Percentiles rank a stretch among this genome's conserved stretches.
phyloP scores from a whole-genome alignment of 2,888 invertebrate genomes.

The Cryptus armator region DNA sequence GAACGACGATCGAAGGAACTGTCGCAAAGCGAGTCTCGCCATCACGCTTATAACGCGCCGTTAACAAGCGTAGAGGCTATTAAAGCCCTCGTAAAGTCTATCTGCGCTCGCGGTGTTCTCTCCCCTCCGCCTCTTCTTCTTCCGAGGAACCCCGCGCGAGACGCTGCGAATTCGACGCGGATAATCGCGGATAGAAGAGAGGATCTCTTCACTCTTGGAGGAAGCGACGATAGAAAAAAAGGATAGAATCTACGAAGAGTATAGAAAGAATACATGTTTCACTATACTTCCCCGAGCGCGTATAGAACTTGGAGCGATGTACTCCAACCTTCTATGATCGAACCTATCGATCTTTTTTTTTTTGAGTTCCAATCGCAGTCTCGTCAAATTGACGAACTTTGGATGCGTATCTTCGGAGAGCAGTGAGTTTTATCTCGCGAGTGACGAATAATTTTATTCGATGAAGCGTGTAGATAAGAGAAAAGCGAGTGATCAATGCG shows the following conservation, averaged over 20 bases:
- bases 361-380: constrained; percentile 12
- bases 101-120: constrained; percentile 49
- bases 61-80: constrained; percentile 73
- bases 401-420: neutral
- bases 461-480: constrained; percentile 35
- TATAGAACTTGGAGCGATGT: neutral
- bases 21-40: constrained; percentile 70
- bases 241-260: constrained; percentile 15
- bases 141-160: constrained; percentile 31
- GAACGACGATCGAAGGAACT: constrained; percentile 71
- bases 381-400: constrained; percentile 16
- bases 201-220: constrained; percentile 49
- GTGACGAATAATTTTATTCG: constrained; percentile 43
- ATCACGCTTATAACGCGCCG: constrained; percentile 71
- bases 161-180: constrained; percentile 67
- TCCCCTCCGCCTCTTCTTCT: neutral
- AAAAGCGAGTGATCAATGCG: constrained; percentile 12
- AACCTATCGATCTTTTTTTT: constrained; percentile 29
- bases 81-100: constrained; percentile 72
- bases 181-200: constrained; percentile 65
- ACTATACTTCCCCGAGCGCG: neutral
- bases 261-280: constrained; percentile 14
- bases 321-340: constrained; percentile 16
- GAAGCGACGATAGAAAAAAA: neutral
- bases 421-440: neutral